These are phyloP conservation scores for pig (Sus scrofa) DNA, from an alignment of 2,113 vertebrate genomes.

Conservation along the genomic window DNA sequence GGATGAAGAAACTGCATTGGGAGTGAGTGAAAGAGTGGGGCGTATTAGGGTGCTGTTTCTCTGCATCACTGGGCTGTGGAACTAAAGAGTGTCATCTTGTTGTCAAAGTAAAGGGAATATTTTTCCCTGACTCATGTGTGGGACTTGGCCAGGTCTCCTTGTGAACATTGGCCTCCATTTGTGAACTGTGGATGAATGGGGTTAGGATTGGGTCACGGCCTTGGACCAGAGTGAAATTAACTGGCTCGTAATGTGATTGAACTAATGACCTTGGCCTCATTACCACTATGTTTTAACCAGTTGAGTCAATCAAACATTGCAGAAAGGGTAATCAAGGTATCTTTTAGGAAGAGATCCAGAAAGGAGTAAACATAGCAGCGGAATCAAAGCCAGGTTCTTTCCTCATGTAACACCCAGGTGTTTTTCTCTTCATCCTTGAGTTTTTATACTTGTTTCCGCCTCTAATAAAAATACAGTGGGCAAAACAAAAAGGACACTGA, in stretches of 20 bases:
- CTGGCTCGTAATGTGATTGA: conserved; percentile 77
- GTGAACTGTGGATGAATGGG: conserved; percentile 62
- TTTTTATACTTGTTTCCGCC: conserved; percentile 48
- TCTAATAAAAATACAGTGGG: background rate
- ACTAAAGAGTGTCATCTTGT: background rate
- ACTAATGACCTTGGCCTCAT: conserved; percentile 77
- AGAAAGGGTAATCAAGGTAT: conserved; percentile 70
- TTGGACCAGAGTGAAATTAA: conserved; percentile 78
- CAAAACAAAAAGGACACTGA: background rate
- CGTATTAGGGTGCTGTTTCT: background rate
- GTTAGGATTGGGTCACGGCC: conserved; percentile 74
- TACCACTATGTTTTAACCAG: conserved; percentile 68
- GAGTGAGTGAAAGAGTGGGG: background rate
- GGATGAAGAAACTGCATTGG: background rate
- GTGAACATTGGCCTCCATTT: conserved; percentile 55
- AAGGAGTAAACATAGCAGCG: conserved; percentile 12
- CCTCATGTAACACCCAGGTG: background rate
- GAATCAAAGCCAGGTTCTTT: conserved; percentile 47
- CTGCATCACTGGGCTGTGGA: background rate
- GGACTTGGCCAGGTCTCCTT: conserved; percentile 24
- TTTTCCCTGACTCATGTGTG: conserved; percentile 58
- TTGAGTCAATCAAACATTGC: conserved; percentile 69
- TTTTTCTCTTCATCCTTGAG: conserved; percentile 9
- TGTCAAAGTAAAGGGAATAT: background rate
- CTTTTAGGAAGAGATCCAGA: conserved; percentile 40